Evolutionary conservation across 2,888 invertebrate species (phyloP).

Genomic region (Adineta ricciae): DNA sequence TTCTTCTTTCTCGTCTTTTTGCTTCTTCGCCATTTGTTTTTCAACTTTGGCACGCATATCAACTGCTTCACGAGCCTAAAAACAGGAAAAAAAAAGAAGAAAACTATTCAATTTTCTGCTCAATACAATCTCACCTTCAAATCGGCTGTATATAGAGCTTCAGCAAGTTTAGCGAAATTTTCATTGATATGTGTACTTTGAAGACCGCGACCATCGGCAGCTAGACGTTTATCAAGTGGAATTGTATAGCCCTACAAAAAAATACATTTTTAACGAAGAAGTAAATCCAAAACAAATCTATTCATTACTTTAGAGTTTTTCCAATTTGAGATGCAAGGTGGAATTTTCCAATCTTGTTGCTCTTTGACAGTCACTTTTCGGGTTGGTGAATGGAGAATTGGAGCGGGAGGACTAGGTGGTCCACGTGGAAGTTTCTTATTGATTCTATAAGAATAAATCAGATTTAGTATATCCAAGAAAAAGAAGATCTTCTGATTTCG

Average conservation of each 20-base stretch:
- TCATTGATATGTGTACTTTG: slow-evolving; percentile 91
- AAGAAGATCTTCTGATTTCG: slow-evolving; percentile 41
- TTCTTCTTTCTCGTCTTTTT: slow-evolving; percentile 94
- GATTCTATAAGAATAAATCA: slow-evolving; percentile 52
- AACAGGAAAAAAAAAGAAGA: slow-evolving; percentile 1
- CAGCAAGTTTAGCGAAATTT: slow-evolving; percentile 94
- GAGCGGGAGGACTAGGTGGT: slow-evolving; percentile 95
- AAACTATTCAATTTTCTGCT: neutral
- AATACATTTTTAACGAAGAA: too few relatives aligned
- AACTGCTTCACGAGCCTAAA: slow-evolving; percentile 78
- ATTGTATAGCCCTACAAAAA: slow-evolving; percentile 78
- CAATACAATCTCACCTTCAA: slow-evolving; percentile 57
- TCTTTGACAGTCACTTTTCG: slow-evolving; percentile 86
- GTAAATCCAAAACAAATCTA: too few relatives aligned
- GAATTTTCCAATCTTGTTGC: slow-evolving; percentile 97
- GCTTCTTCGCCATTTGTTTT: slow-evolving; percentile 86
- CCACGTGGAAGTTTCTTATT: slow-evolving; percentile 97
- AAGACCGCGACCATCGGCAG: slow-evolving; percentile 90
- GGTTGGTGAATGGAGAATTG: slow-evolving; percentile 94
- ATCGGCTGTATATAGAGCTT: slow-evolving; percentile 93
- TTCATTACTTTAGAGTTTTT: slow-evolving; percentile 79
- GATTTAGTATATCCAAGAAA: neutral
- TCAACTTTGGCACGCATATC: slow-evolving; percentile 90
- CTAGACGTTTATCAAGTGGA: slow-evolving; percentile 88
- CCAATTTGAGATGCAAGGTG: slow-evolving; percentile 98